These are phyloP conservation scores for Melitaea cinxia DNA, from an alignment of 1,140 invertebrate genomes.

Conservation along the genomic window DNA sequence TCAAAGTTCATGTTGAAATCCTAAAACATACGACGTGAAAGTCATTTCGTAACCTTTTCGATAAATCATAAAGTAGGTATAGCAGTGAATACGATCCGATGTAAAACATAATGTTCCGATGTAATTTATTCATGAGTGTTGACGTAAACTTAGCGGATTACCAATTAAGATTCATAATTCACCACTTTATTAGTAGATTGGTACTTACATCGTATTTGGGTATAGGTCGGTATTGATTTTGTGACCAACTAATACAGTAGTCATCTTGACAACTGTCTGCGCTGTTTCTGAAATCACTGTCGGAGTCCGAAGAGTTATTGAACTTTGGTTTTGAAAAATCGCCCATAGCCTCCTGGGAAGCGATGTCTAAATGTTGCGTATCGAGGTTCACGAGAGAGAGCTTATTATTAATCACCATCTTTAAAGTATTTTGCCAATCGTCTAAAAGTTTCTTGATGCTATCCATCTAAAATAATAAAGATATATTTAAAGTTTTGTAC, in stretches of 20 bases:
- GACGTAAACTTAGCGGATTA: background rate
- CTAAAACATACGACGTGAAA: slow-evolving; percentile 30
- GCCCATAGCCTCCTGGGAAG: slow-evolving; percentile 65
- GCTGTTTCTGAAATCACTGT: slow-evolving; percentile 56
- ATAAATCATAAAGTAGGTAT: no score
- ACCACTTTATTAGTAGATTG: background rate
- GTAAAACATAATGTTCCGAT: background rate
- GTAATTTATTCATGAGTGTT: slow-evolving; percentile 11
- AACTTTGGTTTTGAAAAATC: slow-evolving; percentile 55
- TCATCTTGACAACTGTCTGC: slow-evolving; percentile 50
- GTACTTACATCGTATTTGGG: slow-evolving; percentile 37
- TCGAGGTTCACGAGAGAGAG: slow-evolving; percentile 48
- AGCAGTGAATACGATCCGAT: no score
- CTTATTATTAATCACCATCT: slow-evolving; percentile 66
- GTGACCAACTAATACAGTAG: slow-evolving; percentile 50
- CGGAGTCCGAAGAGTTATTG: slow-evolving; percentile 53
- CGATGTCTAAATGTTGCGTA: slow-evolving; percentile 46
- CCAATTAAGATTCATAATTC: slow-evolving; percentile 1
- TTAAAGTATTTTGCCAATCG: slow-evolving; percentile 67
- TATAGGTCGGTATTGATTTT: slow-evolving; percentile 34
- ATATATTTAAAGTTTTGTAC: background rate
- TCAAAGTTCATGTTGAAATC: slow-evolving; percentile 37
- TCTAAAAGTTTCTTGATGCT: slow-evolving; percentile 66
- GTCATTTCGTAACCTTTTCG: background rate
- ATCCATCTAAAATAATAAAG: slow-evolving; percentile 51